Evolutionary conservation across 2,113 vertebrate species (phyloP).

Genomic region (Paracanthobrama guichenoti): DNA sequence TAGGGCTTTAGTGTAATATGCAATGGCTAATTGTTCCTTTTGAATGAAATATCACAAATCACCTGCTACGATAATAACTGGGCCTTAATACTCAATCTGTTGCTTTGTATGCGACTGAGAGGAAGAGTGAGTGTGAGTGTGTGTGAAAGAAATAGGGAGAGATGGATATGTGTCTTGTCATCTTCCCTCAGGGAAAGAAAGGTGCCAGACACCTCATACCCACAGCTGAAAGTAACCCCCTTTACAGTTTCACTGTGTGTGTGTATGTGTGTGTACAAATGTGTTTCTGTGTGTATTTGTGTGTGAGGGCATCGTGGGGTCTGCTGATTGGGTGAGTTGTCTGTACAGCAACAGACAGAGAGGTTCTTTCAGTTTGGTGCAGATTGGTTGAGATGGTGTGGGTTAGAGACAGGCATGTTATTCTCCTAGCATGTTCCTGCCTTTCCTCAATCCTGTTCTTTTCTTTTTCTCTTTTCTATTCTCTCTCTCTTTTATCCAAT

Average conservation of each 20-base stretch:
- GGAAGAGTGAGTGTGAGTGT: neutral
- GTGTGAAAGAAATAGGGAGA: neutral
- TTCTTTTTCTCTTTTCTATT: conserved; percentile 4
- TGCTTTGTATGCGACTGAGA: neutral
- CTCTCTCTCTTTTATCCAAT: conserved; percentile 4
- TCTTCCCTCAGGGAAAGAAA: conserved; percentile 39
- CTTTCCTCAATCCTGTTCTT: conserved; percentile 22
- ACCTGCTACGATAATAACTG: neutral
- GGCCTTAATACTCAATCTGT: neutral
- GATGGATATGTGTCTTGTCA: conserved; percentile 27
- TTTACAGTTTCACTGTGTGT: conserved; percentile 37
- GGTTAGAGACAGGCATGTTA: conserved; percentile 48
- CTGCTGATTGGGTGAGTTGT: conserved; percentile 40
- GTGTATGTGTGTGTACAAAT: neutral
- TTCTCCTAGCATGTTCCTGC: conserved; percentile 21
- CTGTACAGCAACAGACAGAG: conserved; percentile 42
- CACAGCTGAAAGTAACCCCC: conserved; percentile 15
- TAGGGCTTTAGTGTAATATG: neutral
- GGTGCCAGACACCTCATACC: conserved; percentile 51
- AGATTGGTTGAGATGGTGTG: conserved; percentile 47
- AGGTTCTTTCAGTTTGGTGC: conserved; percentile 39
- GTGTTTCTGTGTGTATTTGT: neutral
- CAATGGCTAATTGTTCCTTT: neutral
- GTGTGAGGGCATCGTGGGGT: conserved; percentile 43
- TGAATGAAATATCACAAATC: neutral